These are phyloP conservation scores for Riparia riparia DNA, from an alignment of 2,113 vertebrate genomes.

Conservation along the genomic window DNA sequence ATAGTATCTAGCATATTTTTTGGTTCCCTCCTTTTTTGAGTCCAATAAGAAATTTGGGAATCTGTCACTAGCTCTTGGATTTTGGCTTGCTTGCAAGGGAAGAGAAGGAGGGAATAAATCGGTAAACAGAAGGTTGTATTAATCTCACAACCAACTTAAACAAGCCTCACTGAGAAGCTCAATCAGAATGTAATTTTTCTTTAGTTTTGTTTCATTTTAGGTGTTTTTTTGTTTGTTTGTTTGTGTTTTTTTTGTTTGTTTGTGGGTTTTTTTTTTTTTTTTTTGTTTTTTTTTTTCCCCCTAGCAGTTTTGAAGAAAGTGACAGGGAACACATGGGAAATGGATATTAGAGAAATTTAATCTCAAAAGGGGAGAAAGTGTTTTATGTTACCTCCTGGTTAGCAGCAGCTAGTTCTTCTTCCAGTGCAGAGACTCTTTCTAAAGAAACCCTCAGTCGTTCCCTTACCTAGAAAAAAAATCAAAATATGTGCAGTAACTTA, in stretches of 20 bases:
- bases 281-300: neutral
- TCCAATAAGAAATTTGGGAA: neutral
- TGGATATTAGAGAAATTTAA: constrained; percentile 51
- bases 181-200: neutral
- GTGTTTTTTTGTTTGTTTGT: constrained; percentile 11
- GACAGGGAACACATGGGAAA: constrained; percentile 57
- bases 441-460: constrained; percentile 95
- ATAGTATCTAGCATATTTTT: neutral
- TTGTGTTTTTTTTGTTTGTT: too few relatives aligned
- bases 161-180: neutral
- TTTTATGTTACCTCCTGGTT: constrained; percentile 91
- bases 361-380: constrained; percentile 74
- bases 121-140: neutral
- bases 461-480: constrained; percentile 87
- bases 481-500: constrained; percentile 78
- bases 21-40: neutral
- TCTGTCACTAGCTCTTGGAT: neutral
- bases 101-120: neutral
- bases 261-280: too few relatives aligned
- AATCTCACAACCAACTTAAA: constrained; percentile 11
- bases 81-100: neutral
- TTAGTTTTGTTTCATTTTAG: neutral
- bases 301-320: constrained; percentile 60
- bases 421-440: constrained; percentile 95
- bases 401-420: constrained; percentile 95